A percentile compares a stretch with the other conserved stretches of the same genome.
Conservation (phyloP, 2,113 vertebrate genomes). For the Gobiocypris rarus region DNA sequence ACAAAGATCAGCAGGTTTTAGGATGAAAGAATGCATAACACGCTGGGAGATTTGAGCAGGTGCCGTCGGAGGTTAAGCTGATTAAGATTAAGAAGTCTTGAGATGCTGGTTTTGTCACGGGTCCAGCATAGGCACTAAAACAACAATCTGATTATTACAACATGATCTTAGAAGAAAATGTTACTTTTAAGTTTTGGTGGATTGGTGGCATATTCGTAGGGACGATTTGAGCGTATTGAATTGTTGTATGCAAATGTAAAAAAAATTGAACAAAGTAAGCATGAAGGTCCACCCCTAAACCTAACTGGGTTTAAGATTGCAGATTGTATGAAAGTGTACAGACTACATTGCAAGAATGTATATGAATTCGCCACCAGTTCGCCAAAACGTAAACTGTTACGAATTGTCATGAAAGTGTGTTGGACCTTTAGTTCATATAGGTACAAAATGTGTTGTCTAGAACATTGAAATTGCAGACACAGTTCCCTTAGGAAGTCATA, state of each 20-base stretch:
- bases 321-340: too few relatives aligned
- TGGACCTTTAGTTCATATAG: neutral
- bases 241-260: neutral
- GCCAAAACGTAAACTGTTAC: neutral
- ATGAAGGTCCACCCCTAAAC: too few relatives aligned
- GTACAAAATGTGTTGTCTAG: neutral
- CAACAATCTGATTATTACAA: neutral
- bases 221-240: neutral
- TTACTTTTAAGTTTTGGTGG: neutral
- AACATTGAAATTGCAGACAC: neutral
- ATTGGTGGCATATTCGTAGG: neutral
- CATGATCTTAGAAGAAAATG: neutral
- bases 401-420: neutral
- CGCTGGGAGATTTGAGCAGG: neutral
- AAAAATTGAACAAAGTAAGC: too few relatives aligned
- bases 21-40: conserved; percentile 27
- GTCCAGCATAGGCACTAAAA: neutral
- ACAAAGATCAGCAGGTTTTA: conserved; percentile 48
- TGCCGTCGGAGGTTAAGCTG: conserved; percentile 19
- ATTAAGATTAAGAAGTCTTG: conserved; percentile 23
- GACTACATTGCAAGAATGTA: too few relatives aligned
- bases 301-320: too few relatives aligned
- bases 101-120: neutral
- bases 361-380: too few relatives aligned
- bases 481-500: neutral